Base-by-base conservation (phyloP, 1,140 invertebrate species). In the Marisa cornuarietis region DNA sequence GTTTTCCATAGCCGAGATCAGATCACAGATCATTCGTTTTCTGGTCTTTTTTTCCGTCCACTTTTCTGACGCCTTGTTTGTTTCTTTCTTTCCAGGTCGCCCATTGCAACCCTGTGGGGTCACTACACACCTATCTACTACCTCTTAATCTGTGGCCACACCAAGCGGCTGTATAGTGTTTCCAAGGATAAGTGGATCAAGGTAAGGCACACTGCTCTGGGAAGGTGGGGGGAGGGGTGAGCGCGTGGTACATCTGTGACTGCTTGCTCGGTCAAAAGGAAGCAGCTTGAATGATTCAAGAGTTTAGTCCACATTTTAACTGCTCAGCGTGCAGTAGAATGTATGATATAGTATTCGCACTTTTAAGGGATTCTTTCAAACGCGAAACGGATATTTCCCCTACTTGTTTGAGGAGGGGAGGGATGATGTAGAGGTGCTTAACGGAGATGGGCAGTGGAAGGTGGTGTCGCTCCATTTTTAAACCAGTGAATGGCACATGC, bases 171-270 rank as follows among this genome's bases (percentile, higher is more conserved):
- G 10, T 73, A n/a, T 49, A 73, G 71, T n/a, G 24, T 73, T 51
- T 51, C 71, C 10, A 20, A 20, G 14, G 71, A 73, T n/a, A 22
- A 49, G 71, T 73, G 71, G 71, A 51, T 73, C 71, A 73, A 73
- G 71, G 71, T 73, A 14, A 54, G 71, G 31, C n/a, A n/a, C n/a
- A n/a, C n/a, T n/a, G n/a, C n/a, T n/a, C n/a, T n/a, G n/a, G n/a
- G 31, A 42, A 4, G 31, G 6, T 42, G 31, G 31, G 31, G 0
- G 31, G 31, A 0, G 31, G 31, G 31, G 31, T n/a, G n/a, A n/a
- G n/a, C n/a, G 31, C 31, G 31, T 2, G 0, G 31, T 42, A 6
- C 31, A 42, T 42, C 31, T 42, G 2, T 42, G 31, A 42, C 31
- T 42, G 31, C 31, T 42, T 42, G 6, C 31, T 2, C 31, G 31